Percentiles rank a stretch among this genome's conserved stretches.
Conservation (phyloP, 53 echinoderm and acorn worm species). For the Echinometra lucunter region DNA sequence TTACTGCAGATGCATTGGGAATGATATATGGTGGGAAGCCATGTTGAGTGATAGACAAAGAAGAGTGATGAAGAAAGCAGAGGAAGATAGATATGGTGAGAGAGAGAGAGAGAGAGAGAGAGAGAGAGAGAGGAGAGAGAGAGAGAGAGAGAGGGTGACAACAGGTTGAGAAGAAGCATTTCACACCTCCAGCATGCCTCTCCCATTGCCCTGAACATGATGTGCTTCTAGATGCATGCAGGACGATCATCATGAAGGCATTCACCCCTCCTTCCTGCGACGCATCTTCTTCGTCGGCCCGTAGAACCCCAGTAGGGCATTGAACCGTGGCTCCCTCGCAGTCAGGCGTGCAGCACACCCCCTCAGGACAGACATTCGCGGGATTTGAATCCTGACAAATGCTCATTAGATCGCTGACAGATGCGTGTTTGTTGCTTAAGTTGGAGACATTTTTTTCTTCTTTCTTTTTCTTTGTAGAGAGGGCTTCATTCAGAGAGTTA, state of each 20-base stretch:
- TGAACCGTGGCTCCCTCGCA: conserved; percentile 33
- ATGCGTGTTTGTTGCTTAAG: conserved; percentile 27
- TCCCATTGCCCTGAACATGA: background rate
- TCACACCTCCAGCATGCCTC: conserved; percentile 5
- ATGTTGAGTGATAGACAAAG: too few species aligned
- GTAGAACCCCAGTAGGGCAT: conserved; percentile 37
- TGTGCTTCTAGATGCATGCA: conserved; percentile 35
- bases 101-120: background rate
- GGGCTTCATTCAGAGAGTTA: background rate
- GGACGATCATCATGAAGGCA: conserved; percentile 26
- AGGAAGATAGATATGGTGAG: too few species aligned
- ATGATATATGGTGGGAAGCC: too few species aligned
- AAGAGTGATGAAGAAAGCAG: too few species aligned
- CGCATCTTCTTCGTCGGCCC: conserved; percentile 35
- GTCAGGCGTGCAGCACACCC: conserved; percentile 30
- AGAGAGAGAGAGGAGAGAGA: background rate
- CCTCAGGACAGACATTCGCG: conserved; percentile 52
- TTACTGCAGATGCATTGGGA: too few species aligned
- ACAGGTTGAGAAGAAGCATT: background rate
- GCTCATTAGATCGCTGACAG: conserved; percentile 48
- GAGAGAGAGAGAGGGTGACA: background rate
- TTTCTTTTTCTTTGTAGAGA: background rate
- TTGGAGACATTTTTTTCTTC: background rate
- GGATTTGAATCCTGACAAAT: conserved; percentile 54
- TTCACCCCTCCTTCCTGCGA: conserved; percentile 42